Evolutionary conservation across 2,113 vertebrate genomes (phyloP), one percentile per base, ranked within the genome.

Genomic region (Halcyon senegalensis): DNA sequence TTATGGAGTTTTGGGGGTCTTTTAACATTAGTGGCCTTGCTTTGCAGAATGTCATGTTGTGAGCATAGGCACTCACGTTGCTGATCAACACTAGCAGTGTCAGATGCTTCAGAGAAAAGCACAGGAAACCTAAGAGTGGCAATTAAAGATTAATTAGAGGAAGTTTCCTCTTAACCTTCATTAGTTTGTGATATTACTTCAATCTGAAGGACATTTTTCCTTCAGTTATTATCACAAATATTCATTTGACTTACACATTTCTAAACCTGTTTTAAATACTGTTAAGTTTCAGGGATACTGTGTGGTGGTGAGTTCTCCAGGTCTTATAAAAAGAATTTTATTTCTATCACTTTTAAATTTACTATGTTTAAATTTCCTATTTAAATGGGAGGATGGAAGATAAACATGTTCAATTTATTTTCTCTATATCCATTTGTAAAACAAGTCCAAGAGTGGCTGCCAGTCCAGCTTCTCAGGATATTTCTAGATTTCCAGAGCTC

Each of bases 81-180:
- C 74, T 84, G 68, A 90, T 94, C 75, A 94, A 51, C 60, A 37
- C 66, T 24, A 62, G 64, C 72, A 81, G 39, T 81, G 46, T 63
- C 64, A 86, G 23, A 21, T 81, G 72, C 73, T 96, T 90, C 68
- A 78, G 62, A 89, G 67, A 44, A 67, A 68, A 96, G 53, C 33
- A 44, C 74, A 76, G 80, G 86, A 92, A 96, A 66, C 41, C 56
- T 24, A 84, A 20, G 19, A 95, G 80, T 90, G 86, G 44, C 58
- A 96, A 72, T 96, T 92, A 83, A 93, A 76, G 35, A 87, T 87
- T 91, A 73, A 83, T 90, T 69, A 75, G 25, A 58, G 89, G 83
- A 96, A 89, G 39, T 78, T 91, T 96, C 66, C 69, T 89, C 83
- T 96, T 96, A 93, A 94, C 70, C 75, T 95, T 94, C 59, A 27